Evolutionary conservation across 2,797 vertebrate species (phyloP).

Genomic region (Cossypha caffra): DNA sequence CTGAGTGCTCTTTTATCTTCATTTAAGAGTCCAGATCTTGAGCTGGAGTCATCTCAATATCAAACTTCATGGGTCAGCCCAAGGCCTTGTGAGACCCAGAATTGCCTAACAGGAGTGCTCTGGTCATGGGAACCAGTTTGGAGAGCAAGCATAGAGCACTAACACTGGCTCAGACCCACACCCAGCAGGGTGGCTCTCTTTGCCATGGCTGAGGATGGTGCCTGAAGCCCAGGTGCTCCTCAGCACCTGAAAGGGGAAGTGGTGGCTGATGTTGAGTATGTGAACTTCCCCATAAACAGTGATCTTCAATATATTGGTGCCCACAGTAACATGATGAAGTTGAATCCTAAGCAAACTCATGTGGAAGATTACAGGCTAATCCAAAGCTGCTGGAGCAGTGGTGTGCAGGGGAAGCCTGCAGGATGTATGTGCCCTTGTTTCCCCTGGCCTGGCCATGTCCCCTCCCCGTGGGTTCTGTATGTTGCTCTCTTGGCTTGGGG

Average conservation of each 20-base stretch:
- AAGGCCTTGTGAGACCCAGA: not conserved
- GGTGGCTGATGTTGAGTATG: fast-evolving
- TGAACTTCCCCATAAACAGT: not conserved
- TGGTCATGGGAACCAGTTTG: not conserved
- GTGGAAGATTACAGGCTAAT: conserved; percentile 32
- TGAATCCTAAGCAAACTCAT: conserved; percentile 2
- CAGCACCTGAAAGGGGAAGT: not conserved
- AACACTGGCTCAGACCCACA: not conserved
- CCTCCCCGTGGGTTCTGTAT: not conserved
- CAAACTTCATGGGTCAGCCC: not conserved
- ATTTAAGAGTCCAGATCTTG: not conserved
- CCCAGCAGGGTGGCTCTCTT: not conserved
- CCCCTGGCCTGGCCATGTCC: not conserved
- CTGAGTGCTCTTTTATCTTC: not conserved
- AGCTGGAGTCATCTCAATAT: not conserved
- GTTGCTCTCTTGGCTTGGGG: not conserved
- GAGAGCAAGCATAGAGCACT: not conserved
- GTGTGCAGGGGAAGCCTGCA: not conserved
- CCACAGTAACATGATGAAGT: not conserved
- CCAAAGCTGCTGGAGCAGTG: not conserved
- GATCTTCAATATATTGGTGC: not conserved
- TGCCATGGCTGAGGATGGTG: not conserved
- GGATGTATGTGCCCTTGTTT: not conserved
- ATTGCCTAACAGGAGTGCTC: fast-evolving
- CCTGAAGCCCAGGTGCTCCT: not conserved